Evolutionary conservation across 2,888 invertebrate species (phyloP), one percentile per base, ranked within the genome.

Genomic region (Polyploca ridens): DNA sequence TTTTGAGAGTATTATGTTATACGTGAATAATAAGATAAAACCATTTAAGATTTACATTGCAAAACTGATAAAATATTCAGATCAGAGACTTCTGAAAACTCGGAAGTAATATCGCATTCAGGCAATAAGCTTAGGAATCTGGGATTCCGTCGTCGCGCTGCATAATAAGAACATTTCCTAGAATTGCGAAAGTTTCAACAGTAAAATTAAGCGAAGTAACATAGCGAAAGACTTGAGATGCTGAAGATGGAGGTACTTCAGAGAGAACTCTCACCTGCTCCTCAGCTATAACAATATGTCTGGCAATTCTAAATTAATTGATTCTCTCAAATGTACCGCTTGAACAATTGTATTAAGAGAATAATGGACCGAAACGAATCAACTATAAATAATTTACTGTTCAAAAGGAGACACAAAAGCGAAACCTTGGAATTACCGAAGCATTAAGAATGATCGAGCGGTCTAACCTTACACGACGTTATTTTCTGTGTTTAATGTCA

Each of bases 401-500:
- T 46, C 63, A 38, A 58, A 58, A 58, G 19, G 54, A 54, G 54
- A 68, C 71, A 69, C 65, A 64, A 66, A 41, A 63, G 72, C 72
- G 74, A 73, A 73, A 62, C 68, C 65, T 65, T 64, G 64, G 60
- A 44, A 16, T 41, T 49, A 49, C 35, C 16, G 38, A 54, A 49
- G 33, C 46, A 38, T 49, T 27, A 49, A 46, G n/a, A 33, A 62
- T 27, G 59, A 60, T 46, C 65, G 69, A 77, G 67, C 68, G 72
- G 62, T 64, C 58, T 77, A 78, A 83, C 84, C 84, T 85, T 73
- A 66, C 75, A 66, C 73, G 69, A 66, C 72, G 66, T 71, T 71
- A 69, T 77, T 75, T 78, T 75, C 64, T 61, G 16, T 77, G 74
- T 75, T 76, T 83, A 85, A 85, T 85, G 85, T 86, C 85, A 85